Evolutionary conservation across 2,888 invertebrate genomes (phyloP).

Genomic region (Orthosia incerta): DNA sequence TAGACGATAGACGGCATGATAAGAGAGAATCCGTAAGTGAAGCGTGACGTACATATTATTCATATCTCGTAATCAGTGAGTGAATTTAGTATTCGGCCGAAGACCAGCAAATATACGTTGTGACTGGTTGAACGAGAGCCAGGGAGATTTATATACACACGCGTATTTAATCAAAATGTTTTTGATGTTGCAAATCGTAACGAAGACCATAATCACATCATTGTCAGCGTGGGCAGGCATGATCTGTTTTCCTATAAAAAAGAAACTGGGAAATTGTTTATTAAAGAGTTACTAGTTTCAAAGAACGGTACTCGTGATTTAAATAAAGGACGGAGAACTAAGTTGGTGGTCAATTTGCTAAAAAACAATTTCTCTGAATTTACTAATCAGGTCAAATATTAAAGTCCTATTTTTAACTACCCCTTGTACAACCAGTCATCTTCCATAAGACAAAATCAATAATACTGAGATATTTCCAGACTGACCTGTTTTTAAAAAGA

Average conservation of each 20-base stretch:
- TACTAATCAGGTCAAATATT: neutral
- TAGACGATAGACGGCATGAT: slow-evolving; percentile 19
- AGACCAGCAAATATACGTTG: neutral
- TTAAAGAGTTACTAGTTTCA: too few species aligned
- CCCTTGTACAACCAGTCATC: neutral
- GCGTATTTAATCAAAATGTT: neutral
- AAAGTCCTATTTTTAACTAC: neutral
- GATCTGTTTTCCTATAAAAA: neutral
- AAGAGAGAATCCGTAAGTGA: slow-evolving; percentile 33
- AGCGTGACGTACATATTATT: slow-evolving; percentile 29
- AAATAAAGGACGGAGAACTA: neutral
- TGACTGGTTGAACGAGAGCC: neutral
- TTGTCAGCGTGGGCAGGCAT: neutral
- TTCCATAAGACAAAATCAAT: slow-evolving; percentile 11
- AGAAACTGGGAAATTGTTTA: too few species aligned
- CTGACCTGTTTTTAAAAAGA: slow-evolving; percentile 45
- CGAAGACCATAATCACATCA: neutral
- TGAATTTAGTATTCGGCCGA: slow-evolving; percentile 19
- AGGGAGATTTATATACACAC: neutral
- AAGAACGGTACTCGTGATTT: too few species aligned
- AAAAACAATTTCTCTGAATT: neutral
- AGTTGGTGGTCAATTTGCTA: neutral
- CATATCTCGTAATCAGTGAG: slow-evolving; percentile 25
- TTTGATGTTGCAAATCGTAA: neutral
- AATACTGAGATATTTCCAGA: slow-evolving; percentile 23